These are phyloP conservation scores for Lithobates pipiens DNA, from an alignment of 2,797 vertebrate species.

Conservation along the genomic window DNA sequence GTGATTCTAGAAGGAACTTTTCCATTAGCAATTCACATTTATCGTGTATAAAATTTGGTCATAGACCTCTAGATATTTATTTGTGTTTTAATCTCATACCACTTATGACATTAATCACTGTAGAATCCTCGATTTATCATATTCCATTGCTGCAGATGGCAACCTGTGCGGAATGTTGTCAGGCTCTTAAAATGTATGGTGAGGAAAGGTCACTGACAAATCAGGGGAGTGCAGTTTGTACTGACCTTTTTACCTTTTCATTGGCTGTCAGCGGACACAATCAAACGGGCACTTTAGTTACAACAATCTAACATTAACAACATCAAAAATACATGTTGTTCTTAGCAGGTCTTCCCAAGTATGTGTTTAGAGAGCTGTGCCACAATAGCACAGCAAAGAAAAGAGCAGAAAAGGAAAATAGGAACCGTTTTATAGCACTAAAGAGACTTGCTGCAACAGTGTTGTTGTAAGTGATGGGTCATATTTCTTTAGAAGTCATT, in stretches of 20 bases:
- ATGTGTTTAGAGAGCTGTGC: slow-evolving; percentile 9
- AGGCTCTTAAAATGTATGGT: slow-evolving; percentile 7
- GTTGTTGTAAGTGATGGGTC: slow-evolving; percentile 8
- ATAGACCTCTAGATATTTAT: no score
- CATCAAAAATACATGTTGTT: slow-evolving; percentile 23
- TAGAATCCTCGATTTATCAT: neutral
- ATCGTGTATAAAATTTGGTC: neutral
- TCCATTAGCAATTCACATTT: neutral
- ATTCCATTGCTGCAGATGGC: neutral
- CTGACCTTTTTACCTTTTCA: slow-evolving; percentile 52
- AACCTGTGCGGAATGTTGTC: slow-evolving; percentile 2
- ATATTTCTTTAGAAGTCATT: slow-evolving; percentile 24
- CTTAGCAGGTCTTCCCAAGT: neutral
- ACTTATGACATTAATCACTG: neutral
- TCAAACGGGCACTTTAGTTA: slow-evolving; percentile 19
- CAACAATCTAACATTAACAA: slow-evolving; percentile 24
- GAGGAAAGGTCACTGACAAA: slow-evolving; percentile 40
- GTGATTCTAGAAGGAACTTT: no score
- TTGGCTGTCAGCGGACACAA: slow-evolving; percentile 27
- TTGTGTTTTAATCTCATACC: neutral
- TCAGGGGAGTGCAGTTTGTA: slow-evolving; percentile 33
- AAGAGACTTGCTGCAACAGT: slow-evolving; percentile 13
- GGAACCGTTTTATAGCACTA: slow-evolving; percentile 24
- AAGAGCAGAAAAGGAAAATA: slow-evolving; percentile 2
- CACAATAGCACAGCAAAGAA: neutral